Evolutionary conservation across 2,797 vertebrate genomes (phyloP).

Genomic region (Hydrocynus forskahlii): DNA sequence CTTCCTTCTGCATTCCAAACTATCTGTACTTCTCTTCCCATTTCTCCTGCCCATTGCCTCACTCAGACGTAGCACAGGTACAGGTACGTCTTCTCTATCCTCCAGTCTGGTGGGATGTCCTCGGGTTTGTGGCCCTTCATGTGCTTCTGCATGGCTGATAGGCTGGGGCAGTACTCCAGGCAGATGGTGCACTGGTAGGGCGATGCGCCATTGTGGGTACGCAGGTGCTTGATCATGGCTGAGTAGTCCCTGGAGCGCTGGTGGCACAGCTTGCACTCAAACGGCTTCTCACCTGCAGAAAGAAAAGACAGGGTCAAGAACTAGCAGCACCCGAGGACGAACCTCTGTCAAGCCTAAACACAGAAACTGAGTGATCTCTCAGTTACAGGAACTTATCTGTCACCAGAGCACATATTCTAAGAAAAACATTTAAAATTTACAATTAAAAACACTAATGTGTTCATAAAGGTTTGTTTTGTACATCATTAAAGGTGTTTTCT

Average conservation of each 20-base stretch:
- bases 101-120: constrained; percentile 86
- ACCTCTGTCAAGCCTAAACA: constrained; percentile 6
- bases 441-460: too few species aligned
- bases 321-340: neutral
- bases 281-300: constrained; percentile 84
- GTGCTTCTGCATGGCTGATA: constrained; percentile 86
- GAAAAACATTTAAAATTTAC: neutral
- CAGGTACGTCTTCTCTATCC: constrained; percentile 85
- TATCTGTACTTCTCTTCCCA: constrained; percentile 23
- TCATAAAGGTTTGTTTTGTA: too few species aligned
- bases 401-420: neutral
- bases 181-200: constrained; percentile 88
- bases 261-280: constrained; percentile 85
- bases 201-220: constrained; percentile 83
- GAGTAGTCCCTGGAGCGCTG: constrained; percentile 89
- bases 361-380: neutral
- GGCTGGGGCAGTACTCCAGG: constrained; percentile 83
- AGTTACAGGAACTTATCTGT: neutral
- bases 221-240: constrained; percentile 90
- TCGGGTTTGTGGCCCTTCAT: constrained; percentile 80
- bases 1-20: constrained; percentile 44
- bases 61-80: constrained; percentile 87
- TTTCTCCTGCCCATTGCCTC: neutral
- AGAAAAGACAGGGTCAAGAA: constrained; percentile 24
- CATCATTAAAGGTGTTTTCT: too few species aligned